phyloP scores from a whole-genome alignment of 1,140 invertebrate genomes.

The Drosophila elegans region DNA sequence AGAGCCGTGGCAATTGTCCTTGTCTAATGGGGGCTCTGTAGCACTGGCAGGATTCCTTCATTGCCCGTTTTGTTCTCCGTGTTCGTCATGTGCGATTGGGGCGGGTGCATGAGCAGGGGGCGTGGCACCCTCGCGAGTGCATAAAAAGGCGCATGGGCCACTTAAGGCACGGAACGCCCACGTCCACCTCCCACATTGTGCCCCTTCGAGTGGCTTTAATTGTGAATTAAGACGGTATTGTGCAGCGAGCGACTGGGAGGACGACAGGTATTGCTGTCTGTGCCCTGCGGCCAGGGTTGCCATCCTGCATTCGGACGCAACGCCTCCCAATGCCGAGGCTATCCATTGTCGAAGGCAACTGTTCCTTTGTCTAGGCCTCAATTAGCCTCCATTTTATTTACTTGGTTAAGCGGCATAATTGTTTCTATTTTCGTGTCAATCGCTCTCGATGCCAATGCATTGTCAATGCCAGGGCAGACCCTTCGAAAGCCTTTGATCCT shows the following conservation, averaged over 20 bases:
- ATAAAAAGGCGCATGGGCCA: slow-evolving; percentile 74
- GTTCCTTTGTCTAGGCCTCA: slow-evolving; percentile 26
- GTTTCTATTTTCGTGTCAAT: slow-evolving; percentile 71
- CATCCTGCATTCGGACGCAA: slow-evolving; percentile 6
- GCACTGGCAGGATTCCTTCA: slow-evolving; percentile 46
- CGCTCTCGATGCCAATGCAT: slow-evolving; percentile 75
- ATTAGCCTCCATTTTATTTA: slow-evolving; percentile 66
- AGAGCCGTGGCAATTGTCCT: slow-evolving; percentile 64
- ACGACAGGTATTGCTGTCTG: slow-evolving; percentile 19
- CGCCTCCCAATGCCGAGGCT: slow-evolving; percentile 69
- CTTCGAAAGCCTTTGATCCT: slow-evolving; percentile 63
- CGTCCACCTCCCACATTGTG: background rate
- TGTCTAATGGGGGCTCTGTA: slow-evolving; percentile 62
- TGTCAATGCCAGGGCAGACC: slow-evolving; percentile 71
- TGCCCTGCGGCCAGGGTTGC: slow-evolving; percentile 53
- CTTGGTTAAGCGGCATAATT: slow-evolving; percentile 73
- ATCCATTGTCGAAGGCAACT: slow-evolving; percentile 50
- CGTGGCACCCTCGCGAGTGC: slow-evolving; percentile 40
- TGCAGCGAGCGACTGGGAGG: slow-evolving; percentile 39
- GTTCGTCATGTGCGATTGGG: slow-evolving; percentile 47
- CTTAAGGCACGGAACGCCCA: slow-evolving; percentile 41
- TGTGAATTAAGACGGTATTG: slow-evolving; percentile 85
- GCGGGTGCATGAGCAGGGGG: slow-evolving; percentile 16
- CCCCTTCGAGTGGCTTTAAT: slow-evolving; percentile 81
- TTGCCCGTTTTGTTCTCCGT: slow-evolving; percentile 35